Base-by-base conservation (phyloP, 2,113 vertebrate species). In the Parotia lawesii region DNA sequence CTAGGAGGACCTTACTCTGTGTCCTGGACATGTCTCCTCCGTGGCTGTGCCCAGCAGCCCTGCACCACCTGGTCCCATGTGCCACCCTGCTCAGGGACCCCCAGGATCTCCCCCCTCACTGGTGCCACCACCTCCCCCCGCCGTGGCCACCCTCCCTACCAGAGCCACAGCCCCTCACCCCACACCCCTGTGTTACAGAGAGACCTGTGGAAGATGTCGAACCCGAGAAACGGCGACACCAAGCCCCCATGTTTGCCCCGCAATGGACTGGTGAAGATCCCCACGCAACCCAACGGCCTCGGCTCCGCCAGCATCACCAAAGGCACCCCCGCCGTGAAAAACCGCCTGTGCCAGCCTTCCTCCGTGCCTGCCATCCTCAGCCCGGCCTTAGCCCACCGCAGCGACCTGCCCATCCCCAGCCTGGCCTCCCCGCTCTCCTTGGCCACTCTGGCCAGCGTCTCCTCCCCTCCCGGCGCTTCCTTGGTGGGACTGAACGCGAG, bases 301-400 rank as follows among this genome's bases (percentile, higher is more conserved):
- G 99, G 99, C 61, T 98, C 99, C 0, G 99, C 99, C 87, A 99
- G 99, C 95, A 99, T 99, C 97, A 99, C 99, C 97, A 99, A 99
- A 97, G 99, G 99, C 97, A 99, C 99, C 1, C 99, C 99, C 0
- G 99, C 99, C 27, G 98, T 99, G 97, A 99, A 99, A 97, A 99
- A 99, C 97, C 99, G 99, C 85, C 97, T 99, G 95, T 99, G 99
- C 98, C 99, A 99, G 97, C 99, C 99, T 38, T 99, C 99, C 27
- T 99, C 99, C 0, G 98, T 99, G 77, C 98, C 99, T 95, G 97
- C 98, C 90, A 98, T 99, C 94, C 96, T 99, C 92, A 98, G 98
- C 48, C 98, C 98, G 6, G 98, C 98, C 95, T 98, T 98, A 40
- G 97, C 98, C 42, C 98, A 98, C 95, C 98, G 98, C 97, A 97